Evolutionary conservation across 2,797 vertebrate species (phyloP).

Genomic region (Myotis findleyi): DNA sequence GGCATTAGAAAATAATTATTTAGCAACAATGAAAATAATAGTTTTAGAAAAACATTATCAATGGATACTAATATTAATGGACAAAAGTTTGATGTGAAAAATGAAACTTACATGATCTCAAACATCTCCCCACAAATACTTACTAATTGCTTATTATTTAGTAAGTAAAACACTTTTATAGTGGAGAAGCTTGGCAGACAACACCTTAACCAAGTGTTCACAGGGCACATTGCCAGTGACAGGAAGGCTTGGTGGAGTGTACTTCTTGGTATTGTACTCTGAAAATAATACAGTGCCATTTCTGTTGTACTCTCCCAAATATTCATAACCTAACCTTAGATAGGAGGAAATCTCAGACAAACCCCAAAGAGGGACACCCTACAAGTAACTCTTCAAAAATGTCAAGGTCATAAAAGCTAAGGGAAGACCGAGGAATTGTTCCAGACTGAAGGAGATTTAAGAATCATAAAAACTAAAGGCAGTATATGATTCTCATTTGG

Average conservation of each 20-base stretch:
- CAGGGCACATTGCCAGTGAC: neutral
- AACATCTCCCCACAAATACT: neutral
- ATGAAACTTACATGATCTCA: neutral
- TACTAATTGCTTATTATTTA: neutral
- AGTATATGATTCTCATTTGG: neutral
- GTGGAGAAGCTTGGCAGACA: neutral
- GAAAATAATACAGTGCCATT: neutral
- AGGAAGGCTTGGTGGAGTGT: neutral
- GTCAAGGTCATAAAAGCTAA: neutral
- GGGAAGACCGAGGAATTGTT: neutral
- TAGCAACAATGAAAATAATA: neutral
- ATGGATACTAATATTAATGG: neutral
- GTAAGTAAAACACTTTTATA: neutral
- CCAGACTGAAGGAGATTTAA: neutral
- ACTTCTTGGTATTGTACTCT: neutral
- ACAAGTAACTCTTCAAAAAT: conserved; percentile 16
- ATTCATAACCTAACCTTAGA: neutral
- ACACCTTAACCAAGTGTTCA: neutral
- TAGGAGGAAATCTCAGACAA: neutral
- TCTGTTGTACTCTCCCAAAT: neutral
- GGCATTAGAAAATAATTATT: conserved; percentile 11
- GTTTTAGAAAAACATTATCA: neutral
- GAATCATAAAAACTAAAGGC: neutral
- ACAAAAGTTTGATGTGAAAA: neutral
- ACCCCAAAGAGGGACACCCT: neutral